Evolutionary conservation across 1,140 invertebrate genomes (phyloP), one percentile per base, ranked within the genome.

Genomic region (Babylonia areolata): DNA sequence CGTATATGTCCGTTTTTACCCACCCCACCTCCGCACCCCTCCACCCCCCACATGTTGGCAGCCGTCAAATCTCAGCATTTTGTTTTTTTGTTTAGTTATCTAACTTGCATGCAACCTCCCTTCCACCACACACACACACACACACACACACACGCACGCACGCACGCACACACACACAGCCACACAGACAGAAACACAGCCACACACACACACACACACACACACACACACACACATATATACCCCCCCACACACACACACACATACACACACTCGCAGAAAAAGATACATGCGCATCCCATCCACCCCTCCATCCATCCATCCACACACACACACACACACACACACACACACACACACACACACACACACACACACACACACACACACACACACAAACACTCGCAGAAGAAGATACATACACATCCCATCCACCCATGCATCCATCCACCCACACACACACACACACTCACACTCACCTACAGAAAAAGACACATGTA

Each of bases 201-300:
- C 58, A 28, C 58, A 64, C 58, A n/a, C 58, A n/a, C 58, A n/a
- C 58, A n/a, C 58, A n/a, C 58, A n/a, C 58, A 64, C n/a, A 64
- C 58, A 64, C 6, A 23, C 23, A 64, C 58, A 64, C 58, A 64
- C 23, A 64, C 58, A 64, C 58, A 64, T 23, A 64, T 23, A 64
- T 23, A 64, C 58, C 6, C 58, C 6, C 58, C 6, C 58, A 64
- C 58, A 64, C 58, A 64, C 58, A 64, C 58, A 64, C 58, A 64
- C 58, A 64, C 58, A 64, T 23, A 64, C 58, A 64, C 58, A 64
- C 58, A 64, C 58, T 11, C 58, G 23, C 58, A 64, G 6, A 64
- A 6, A 64, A 6, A n/a, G 6, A 64, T 23, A 64, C 3, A 64
- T n/a, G n/a, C n/a, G n/a, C n/a, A n/a, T n/a, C n/a, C n/a, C n/a